Conservation (phyloP, 2,113 vertebrate genomes). For the Hypocryptadius cinnamomeus region DNA sequence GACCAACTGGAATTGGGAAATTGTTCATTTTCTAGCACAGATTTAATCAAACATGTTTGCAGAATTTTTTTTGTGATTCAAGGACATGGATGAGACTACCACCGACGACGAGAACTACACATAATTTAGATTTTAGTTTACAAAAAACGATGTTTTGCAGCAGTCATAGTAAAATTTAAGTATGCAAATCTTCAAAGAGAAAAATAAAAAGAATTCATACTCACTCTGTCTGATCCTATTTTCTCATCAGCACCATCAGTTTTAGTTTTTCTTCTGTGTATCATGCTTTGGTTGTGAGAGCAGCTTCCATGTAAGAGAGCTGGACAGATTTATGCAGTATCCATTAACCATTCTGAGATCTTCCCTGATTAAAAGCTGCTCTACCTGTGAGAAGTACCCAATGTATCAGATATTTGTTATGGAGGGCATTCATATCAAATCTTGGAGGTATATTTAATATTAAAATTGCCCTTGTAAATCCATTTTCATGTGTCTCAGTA, state of each 20-base stretch:
- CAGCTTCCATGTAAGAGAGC: background rate
- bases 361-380: background rate
- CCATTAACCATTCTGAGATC: background rate
- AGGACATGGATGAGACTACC: background rate
- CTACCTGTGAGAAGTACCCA: background rate
- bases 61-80: background rate
- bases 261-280: background rate
- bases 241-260: background rate
- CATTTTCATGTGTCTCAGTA: background rate
- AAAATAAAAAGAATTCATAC: background rate
- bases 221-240: background rate
- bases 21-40: background rate
- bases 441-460: background rate
- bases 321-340: background rate
- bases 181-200: background rate
- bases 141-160: background rate
- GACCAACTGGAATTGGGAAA: background rate
- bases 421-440: background rate
- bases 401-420: background rate
- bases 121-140: background rate
- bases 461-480: background rate
- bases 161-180: background rate
- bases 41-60: background rate
- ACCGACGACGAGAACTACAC: background rate
- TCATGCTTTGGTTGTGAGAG: background rate